These are phyloP conservation scores for Oenanthe melanoleuca DNA, from an alignment of 2,113 vertebrate species.

Conservation along the genomic window DNA sequence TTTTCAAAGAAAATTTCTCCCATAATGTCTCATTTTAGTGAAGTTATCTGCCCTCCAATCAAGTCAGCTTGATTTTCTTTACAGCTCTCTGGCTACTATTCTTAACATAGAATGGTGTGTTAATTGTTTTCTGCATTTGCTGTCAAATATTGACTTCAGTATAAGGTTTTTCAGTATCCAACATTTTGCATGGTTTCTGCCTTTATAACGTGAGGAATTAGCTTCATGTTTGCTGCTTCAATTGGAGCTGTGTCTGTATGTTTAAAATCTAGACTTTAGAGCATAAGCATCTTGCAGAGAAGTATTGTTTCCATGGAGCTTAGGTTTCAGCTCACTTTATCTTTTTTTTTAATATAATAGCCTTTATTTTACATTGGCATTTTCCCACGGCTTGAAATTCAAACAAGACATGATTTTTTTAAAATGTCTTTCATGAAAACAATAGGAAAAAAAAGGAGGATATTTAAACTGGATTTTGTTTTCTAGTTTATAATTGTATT, in stretches of 20 bases:
- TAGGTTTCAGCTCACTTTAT: neutral
- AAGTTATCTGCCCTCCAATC: neutral
- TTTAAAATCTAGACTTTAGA: neutral
- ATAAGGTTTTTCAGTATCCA: neutral
- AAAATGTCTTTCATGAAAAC: neutral
- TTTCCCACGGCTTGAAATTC: neutral
- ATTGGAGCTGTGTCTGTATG: neutral
- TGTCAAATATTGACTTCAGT: neutral
- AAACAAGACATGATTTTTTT: neutral
- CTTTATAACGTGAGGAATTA: neutral
- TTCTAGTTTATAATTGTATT: conserved; percentile 24
- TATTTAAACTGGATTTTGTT: conserved; percentile 23
- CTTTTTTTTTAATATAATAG: neutral
- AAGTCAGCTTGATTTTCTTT: neutral
- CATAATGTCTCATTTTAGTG: neutral
- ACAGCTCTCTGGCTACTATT: neutral
- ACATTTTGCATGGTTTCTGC: neutral
- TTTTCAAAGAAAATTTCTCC: neutral
- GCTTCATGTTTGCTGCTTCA: neutral
- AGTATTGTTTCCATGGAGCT: conserved; percentile 32
- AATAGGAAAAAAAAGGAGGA: neutral
- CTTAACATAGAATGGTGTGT: neutral
- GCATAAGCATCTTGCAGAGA: neutral
- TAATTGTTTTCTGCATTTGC: neutral
- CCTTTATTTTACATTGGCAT: neutral